phyloP scores from a whole-genome alignment of 2,888 invertebrate species.

The Zaprionus lineosus region DNA sequence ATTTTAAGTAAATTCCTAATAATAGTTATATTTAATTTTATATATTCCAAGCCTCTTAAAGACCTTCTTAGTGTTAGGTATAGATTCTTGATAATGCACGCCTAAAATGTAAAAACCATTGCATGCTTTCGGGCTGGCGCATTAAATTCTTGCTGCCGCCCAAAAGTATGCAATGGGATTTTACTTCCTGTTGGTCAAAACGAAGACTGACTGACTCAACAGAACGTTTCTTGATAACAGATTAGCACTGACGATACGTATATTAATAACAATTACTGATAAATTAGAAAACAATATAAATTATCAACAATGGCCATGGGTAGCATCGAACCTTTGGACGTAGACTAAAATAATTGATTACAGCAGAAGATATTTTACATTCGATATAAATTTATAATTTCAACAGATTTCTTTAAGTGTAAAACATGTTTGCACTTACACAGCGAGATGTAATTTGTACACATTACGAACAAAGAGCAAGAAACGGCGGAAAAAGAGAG shows the following conservation, averaged over 20 bases:
- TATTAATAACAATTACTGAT: background rate
- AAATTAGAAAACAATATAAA: conserved; percentile 6
- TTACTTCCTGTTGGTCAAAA: background rate
- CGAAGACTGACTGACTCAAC: conserved; percentile 15
- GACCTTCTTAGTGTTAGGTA: too few relatives aligned
- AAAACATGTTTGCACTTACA: conserved; percentile 1
- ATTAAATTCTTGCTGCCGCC: background rate
- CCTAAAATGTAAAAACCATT: too few relatives aligned
- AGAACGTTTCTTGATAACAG: background rate
- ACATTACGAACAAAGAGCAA: too few relatives aligned
- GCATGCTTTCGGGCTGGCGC: conserved; percentile 25
- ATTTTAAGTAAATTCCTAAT: too few relatives aligned
- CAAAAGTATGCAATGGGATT: conserved; percentile 25
- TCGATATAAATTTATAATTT: background rate
- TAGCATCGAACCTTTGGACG: conserved; percentile 13
- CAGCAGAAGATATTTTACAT: too few relatives aligned
- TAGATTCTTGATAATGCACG: too few relatives aligned
- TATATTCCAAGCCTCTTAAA: too few relatives aligned
- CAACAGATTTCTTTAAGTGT: too few relatives aligned
- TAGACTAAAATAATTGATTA: conserved; percentile 2
- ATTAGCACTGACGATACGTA: conserved; percentile 9
- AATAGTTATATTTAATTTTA: too few relatives aligned
- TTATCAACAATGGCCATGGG: conserved; percentile 11
- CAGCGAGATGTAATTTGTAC: too few relatives aligned
- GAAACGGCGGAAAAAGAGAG: background rate